phyloP scores from a whole-genome alignment of 2,888 invertebrate genomes.

The Netelia virgata region DNA sequence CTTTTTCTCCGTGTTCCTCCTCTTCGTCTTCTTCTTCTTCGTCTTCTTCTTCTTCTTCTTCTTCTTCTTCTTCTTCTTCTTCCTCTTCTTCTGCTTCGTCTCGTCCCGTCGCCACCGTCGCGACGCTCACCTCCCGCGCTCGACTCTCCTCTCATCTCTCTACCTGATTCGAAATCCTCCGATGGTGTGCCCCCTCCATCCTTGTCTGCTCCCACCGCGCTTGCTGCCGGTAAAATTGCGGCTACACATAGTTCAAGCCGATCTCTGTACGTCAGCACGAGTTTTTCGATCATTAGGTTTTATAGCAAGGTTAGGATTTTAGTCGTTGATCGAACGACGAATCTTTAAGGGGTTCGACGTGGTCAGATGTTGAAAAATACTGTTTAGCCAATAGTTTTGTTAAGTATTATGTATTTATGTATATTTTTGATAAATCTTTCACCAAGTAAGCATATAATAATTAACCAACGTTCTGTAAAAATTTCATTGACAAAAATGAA shows the following conservation, averaged over 20 bases:
- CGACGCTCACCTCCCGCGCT: constrained; percentile 55
- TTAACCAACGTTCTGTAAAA: no score
- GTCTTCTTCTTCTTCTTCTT: no score
- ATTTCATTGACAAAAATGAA: no score
- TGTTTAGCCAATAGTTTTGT: no score
- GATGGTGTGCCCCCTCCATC: constrained; percentile 26
- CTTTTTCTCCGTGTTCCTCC: constrained; percentile 18
- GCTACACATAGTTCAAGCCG: constrained; percentile 38
- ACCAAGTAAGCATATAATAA: no score
- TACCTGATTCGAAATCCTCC: constrained; percentile 32
- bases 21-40: background rate
- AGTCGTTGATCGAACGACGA: no score
- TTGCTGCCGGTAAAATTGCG: background rate
- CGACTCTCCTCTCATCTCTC: constrained; percentile 7
- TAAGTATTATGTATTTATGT: no score
- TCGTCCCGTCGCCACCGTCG: constrained; percentile 19
- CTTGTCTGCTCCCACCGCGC: background rate
- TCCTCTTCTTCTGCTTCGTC: constrained; percentile 8
- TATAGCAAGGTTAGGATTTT: no score
- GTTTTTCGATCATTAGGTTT: no score
- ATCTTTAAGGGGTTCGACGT: no score
- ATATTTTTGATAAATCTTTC: no score
- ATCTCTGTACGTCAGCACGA: constrained; percentile 49
- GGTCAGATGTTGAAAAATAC: no score
- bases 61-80: constrained; percentile 17